phyloP scores from a whole-genome alignment of 2,797 vertebrate genomes.

The Coilia nasus region DNA sequence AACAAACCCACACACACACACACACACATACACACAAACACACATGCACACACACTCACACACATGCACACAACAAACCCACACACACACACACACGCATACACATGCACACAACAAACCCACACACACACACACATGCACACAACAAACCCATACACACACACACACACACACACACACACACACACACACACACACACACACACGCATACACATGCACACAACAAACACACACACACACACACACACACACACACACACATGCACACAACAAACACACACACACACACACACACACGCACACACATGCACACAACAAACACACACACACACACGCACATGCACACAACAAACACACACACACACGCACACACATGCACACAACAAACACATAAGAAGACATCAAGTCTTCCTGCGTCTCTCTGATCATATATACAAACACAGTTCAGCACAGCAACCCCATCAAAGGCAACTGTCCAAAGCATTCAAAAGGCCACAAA shows the following conservation, averaged over 20 bases:
- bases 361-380: background rate
- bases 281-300: no score
- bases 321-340: constrained; percentile 20
- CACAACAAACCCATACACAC: no score
- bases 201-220: background rate
- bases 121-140: no score
- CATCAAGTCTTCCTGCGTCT: background rate
- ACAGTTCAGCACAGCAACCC: background rate
- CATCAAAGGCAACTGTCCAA: constrained; percentile 1
- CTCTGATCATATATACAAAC: background rate
- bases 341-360: no score
- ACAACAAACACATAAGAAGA: background rate
- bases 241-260: constrained; percentile 23
- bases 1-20: no score
- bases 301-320: background rate
- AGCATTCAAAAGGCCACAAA: background rate
- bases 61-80: no score
- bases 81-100: no score
- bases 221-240: background rate
- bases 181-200: constrained; percentile 27
- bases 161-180: constrained; percentile 17
- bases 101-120: background rate
- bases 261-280: no score
- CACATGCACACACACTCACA: no score
- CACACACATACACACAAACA: no score